phyloP scores from a whole-genome alignment of 2,888 invertebrate species.

The Eupithecia inturbata region DNA sequence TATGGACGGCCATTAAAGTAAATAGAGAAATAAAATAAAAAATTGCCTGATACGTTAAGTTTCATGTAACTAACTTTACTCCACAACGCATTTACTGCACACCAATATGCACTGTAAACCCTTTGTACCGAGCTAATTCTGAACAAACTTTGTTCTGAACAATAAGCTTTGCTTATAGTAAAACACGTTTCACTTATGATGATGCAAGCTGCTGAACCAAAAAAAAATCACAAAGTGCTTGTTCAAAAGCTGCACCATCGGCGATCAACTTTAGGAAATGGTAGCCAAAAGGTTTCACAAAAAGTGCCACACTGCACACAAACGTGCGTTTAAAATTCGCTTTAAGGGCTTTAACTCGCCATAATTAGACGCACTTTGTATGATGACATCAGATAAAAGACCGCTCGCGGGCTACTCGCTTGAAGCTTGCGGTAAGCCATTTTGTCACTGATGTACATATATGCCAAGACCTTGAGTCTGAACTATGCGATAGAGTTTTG shows the following conservation, averaged over 20 bases:
- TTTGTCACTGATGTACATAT: no score
- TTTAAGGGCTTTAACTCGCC: no score
- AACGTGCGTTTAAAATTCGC: no score
- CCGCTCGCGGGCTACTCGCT: no score
- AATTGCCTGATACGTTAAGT: background rate
- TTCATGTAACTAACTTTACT: background rate
- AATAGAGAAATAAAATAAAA: background rate
- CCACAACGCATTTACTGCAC: background rate
- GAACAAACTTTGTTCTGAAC: background rate
- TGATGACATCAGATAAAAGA: no score
- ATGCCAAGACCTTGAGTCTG: no score
- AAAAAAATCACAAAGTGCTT: background rate
- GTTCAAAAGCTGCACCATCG: background rate
- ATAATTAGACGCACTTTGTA: no score
- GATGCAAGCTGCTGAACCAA: background rate
- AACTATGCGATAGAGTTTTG: no score
- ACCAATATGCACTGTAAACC: background rate
- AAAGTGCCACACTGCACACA: no score
- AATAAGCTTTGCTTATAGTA: background rate
- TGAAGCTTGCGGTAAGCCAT: no score
- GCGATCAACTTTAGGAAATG: background rate
- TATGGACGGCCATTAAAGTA: no score
- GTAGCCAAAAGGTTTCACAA: no score
- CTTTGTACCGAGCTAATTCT: conserved; percentile 3
- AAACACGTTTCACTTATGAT: background rate